Evolutionary conservation across 2,113 vertebrate species (phyloP), one percentile per base, ranked within the genome.

Genomic region (Lota lota): DNA sequence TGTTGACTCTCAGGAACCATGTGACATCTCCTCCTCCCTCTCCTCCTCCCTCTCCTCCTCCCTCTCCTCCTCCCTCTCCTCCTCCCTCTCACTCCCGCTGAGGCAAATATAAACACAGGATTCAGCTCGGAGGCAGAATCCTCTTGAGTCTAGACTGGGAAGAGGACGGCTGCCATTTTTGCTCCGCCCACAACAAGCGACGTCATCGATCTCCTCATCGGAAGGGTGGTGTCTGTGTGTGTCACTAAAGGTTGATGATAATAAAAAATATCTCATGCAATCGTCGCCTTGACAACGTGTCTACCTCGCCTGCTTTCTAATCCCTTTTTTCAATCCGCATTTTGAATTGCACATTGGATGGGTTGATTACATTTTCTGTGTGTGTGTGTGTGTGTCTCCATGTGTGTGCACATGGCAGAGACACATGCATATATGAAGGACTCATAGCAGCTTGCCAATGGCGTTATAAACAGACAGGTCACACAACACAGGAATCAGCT

Each of bases 51-150:
- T 8, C 10, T 47, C 40, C 28, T 14, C 40, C 40, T 12, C 40
- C 40, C 40, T 14, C 7, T 10, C 10, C 28, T 33, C 28, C 40
- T 47, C 10, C 40, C 10, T 8, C 40, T 47, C 40, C 28, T 2
- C 40, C 40, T 12, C 40, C 7, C 10, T 8, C 7, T 1, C 10
- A 8, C 40, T 14, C 40, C 74, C 17, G 70, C 70, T 61, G 75
- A 76, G 81, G 56, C 75, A 66, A 67, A 57, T 70, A 69, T 77
- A 80, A 75, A 73, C 75, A 77, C 40, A 14, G 10, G 10, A 47
- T 14, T 47, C 40, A 8, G 40, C 40, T 47, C 40, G 0, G 10
- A 47, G 40, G 40, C 40, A 47, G 40, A 12, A 47, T 47, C 40
- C 40, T 14, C 40, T 11, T 0, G 40, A 47, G 53, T 18, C 53